phyloP scores from a whole-genome alignment of 1,140 invertebrate species.

The Stegodyphus dumicola region DNA sequence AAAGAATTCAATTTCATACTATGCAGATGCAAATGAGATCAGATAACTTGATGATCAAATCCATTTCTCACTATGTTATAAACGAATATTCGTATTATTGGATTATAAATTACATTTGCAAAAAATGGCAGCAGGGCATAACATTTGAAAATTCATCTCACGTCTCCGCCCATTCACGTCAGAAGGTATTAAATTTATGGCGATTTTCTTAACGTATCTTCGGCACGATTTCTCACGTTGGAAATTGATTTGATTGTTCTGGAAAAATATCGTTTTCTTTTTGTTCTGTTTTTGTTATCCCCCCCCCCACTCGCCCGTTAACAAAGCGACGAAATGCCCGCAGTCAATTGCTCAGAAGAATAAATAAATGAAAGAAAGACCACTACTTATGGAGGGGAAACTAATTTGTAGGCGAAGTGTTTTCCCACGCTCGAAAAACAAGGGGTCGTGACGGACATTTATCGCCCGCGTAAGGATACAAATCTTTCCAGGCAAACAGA shows the following conservation, averaged over 20 bases:
- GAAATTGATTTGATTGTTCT: slow-evolving; percentile 58
- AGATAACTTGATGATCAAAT: too few relatives aligned
- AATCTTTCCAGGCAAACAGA: slow-evolving; percentile 27
- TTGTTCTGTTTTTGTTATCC: too few relatives aligned
- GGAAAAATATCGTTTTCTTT: slow-evolving; percentile 6
- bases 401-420: slow-evolving; percentile 47
- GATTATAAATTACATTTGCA: too few relatives aligned
- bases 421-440: slow-evolving; percentile 42
- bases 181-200: slow-evolving; percentile 46
- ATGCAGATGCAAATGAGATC: too few relatives aligned
- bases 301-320: background rate
- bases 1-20: too few relatives aligned
- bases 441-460: slow-evolving; percentile 46
- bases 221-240: slow-evolving; percentile 43
- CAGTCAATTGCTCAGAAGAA: slow-evolving; percentile 21
- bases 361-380: slow-evolving; percentile 14
- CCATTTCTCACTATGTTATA: too few relatives aligned
- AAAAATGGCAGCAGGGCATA: background rate
- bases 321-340: slow-evolving; percentile 33
- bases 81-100: too few relatives aligned
- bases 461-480: slow-evolving; percentile 34
- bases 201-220: slow-evolving; percentile 36
- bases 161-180: slow-evolving; percentile 37
- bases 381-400: background rate
- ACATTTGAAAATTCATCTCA: background rate